phyloP scores from a whole-genome alignment of 2,113 vertebrate genomes.

The Engystomops pustulosus region DNA sequence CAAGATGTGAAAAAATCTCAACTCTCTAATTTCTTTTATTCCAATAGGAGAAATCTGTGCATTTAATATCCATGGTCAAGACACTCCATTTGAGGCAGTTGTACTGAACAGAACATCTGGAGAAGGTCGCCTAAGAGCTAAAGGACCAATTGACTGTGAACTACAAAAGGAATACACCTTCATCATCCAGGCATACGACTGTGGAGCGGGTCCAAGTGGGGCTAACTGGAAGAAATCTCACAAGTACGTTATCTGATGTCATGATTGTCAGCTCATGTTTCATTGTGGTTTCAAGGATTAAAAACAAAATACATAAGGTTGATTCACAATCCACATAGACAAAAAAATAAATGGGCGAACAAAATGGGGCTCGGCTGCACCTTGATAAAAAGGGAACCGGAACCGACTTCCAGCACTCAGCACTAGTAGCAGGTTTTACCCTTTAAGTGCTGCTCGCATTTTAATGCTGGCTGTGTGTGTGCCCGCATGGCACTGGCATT shows the following conservation, averaged over 20 bases:
- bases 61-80: slow-evolving; percentile 92
- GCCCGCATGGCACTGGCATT: too few species aligned
- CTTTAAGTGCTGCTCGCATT: too few species aligned
- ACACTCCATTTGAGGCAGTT: slow-evolving; percentile 91
- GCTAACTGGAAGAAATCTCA: slow-evolving; percentile 93
- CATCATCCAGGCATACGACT: slow-evolving; percentile 97
- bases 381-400: too few species aligned
- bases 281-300: too few species aligned
- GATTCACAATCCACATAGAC: too few species aligned
- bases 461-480: too few species aligned
- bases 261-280: too few species aligned
- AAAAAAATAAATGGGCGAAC: too few species aligned
- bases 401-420: too few species aligned
- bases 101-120: slow-evolving; percentile 95
- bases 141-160: slow-evolving; percentile 90
- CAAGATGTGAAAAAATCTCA: neutral
- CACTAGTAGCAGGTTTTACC: too few species aligned
- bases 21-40: slow-evolving; percentile 24
- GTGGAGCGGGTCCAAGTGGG: slow-evolving; percentile 84
- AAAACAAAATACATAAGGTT: too few species aligned
- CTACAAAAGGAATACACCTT: slow-evolving; percentile 96
- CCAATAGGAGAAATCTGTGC: slow-evolving; percentile 94
- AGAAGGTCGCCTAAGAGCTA: slow-evolving; percentile 88
- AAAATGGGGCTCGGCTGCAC: too few species aligned
- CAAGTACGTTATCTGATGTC: slow-evolving; percentile 81